Conservation (phyloP, 1,140 invertebrate species). For the Galleria mellonella region DNA sequence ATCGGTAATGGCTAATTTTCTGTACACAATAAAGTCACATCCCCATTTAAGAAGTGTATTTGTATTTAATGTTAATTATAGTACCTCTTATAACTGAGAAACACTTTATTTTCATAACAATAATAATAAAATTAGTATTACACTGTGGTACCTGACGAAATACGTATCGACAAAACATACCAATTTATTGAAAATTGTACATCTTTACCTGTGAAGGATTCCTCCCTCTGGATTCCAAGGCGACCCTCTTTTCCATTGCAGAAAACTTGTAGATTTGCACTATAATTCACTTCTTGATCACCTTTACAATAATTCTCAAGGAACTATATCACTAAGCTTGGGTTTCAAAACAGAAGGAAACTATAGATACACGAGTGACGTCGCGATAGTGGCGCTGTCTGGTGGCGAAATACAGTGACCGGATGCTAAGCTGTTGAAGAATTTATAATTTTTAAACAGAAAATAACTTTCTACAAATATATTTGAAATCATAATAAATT, state of each 20-base stretch:
- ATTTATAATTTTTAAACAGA: slow-evolving; percentile 16
- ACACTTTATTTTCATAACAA: slow-evolving; percentile 17
- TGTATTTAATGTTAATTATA: slow-evolving; percentile 1
- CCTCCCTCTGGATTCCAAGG: slow-evolving; percentile 90
- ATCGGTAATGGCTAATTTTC: slow-evolving; percentile 54
- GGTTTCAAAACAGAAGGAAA: slow-evolving; percentile 74
- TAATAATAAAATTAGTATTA: slow-evolving; percentile 8
- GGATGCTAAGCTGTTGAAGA: slow-evolving; percentile 40
- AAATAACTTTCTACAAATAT: background rate
- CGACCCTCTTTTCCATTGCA: slow-evolving; percentile 93
- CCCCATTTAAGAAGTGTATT: slow-evolving; percentile 28
- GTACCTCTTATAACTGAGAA: background rate
- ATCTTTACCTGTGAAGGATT: slow-evolving; percentile 86
- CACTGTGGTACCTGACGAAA: slow-evolving; percentile 50
- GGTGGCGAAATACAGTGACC: slow-evolving; percentile 39
- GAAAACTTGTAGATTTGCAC: slow-evolving; percentile 37
- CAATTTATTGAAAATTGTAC: slow-evolving; percentile 52
- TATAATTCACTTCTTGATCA: slow-evolving; percentile 41
- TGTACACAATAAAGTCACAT: slow-evolving; percentile 58
- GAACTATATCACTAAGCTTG: slow-evolving; percentile 70
- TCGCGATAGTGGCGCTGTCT: slow-evolving; percentile 60
- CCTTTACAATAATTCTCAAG: slow-evolving; percentile 49
- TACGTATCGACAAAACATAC: slow-evolving; percentile 75
- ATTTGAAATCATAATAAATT: background rate
- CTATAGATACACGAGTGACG: slow-evolving; percentile 72